Evolutionary conservation across 2,113 vertebrate species (phyloP).

Genomic region (Sinocyclocheilus grahami): DNA sequence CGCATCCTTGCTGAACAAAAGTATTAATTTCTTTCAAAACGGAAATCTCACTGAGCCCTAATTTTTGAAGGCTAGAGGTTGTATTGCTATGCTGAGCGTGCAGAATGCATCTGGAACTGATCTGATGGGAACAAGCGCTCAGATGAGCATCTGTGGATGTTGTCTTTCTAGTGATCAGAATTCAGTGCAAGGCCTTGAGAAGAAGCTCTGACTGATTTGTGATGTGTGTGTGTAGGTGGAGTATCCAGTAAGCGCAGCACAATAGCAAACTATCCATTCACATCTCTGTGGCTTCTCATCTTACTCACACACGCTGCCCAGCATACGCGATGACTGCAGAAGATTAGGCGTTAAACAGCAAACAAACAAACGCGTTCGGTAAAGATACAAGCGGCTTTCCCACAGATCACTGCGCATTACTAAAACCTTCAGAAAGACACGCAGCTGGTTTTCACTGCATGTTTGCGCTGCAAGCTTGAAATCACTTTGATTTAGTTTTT

Average conservation of each 20-base stretch:
- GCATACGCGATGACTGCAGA: not conserved
- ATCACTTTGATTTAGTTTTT: no score
- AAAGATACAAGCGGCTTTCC: constrained; percentile 10
- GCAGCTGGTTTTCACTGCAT: no score
- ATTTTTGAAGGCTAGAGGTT: not conserved
- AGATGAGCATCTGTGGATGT: constrained; percentile 9
- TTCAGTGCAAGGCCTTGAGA: constrained; percentile 11
- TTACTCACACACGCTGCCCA: constrained; percentile 47
- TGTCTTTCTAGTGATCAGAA: constrained; percentile 8
- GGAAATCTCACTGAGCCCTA: not conserved
- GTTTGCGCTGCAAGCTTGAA: no score
- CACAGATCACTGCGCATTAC: constrained; percentile 2
- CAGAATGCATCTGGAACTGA: not conserved
- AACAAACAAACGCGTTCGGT: not conserved
- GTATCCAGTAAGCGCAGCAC: constrained; percentile 50
- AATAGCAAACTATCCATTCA: constrained; percentile 45
- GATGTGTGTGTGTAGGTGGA: constrained; percentile 35
- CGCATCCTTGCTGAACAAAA: not conserved
- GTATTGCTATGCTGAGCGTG: not conserved
- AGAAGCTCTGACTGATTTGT: constrained; percentile 7
- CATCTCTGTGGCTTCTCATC: constrained; percentile 34
- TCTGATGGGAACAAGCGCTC: not conserved
- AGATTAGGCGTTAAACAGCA: constrained; percentile 3
- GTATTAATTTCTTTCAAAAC: not conserved
- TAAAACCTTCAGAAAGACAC: not conserved